These are phyloP conservation scores for Rhincodon typus DNA, from an alignment of 2,797 vertebrate species.

Conservation along the genomic window DNA sequence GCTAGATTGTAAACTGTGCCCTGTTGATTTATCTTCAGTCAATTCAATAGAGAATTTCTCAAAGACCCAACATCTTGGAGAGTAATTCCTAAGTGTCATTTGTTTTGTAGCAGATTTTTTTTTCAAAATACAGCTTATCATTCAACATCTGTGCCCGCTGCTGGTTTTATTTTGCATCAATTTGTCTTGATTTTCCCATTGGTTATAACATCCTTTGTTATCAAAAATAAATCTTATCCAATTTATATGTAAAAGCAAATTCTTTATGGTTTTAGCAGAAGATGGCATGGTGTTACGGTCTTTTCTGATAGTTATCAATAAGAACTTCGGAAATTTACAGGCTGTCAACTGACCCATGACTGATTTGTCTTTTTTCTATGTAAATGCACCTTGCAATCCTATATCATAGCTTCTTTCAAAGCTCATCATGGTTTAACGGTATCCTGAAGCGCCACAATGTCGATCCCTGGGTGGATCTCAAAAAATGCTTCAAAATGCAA, in stretches of 20 bases:
- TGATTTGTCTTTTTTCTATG: background rate
- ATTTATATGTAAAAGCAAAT: background rate
- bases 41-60: background rate
- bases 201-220: background rate
- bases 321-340: background rate
- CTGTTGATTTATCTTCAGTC: constrained; percentile 3
- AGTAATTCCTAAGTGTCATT: constrained; percentile 5
- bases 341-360: background rate
- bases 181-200: background rate
- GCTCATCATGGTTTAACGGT: too few relatives aligned
- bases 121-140: background rate
- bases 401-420: background rate
- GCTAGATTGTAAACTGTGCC: background rate
- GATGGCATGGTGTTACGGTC: background rate
- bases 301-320: background rate
- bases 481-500: background rate
- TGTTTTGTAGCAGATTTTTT: constrained; percentile 1
- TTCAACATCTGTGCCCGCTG: background rate
- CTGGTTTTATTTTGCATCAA: background rate
- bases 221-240: constrained; percentile 2
- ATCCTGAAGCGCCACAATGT: background rate
- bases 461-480: background rate
- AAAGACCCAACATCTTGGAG: background rate
- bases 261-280: background rate
- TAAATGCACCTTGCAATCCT: background rate